A percentile compares a stretch with the other conserved stretches of the same genome.
phyloP scores from a whole-genome alignment of 2,797 vertebrate species.

The Gastrophryne carolinensis region DNA sequence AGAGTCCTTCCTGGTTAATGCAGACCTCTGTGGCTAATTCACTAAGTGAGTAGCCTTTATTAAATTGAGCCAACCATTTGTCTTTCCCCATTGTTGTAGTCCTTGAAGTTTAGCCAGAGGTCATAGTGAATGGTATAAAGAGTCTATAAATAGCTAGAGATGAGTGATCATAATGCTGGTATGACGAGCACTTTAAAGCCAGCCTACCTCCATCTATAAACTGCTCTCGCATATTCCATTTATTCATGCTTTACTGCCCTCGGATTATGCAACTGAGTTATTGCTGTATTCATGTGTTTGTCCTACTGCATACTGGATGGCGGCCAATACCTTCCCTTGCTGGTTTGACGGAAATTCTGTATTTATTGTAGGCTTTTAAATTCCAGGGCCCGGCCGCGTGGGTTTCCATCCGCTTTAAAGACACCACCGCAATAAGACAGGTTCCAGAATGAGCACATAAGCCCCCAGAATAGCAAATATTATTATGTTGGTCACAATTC shows the following conservation, averaged over 20 bases:
- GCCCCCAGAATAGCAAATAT: too few relatives aligned
- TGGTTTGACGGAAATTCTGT: too few relatives aligned
- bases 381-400: too few relatives aligned
- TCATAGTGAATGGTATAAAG: conserved; percentile 54
- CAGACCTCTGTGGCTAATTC: conserved; percentile 72
- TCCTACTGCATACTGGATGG: too few relatives aligned
- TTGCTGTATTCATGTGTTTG: neutral
- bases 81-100: conserved; percentile 57
- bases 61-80: conserved; percentile 73
- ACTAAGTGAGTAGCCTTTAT: conserved; percentile 77
- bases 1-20: conserved; percentile 63
- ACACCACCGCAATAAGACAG: too few relatives aligned
- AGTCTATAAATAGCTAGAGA: conserved; percentile 32
- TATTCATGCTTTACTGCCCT: neutral
- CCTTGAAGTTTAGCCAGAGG: conserved; percentile 66
- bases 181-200: neutral
- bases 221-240: neutral
- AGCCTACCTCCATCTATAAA: neutral
- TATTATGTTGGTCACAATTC: too few relatives aligned
- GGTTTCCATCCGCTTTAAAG: too few relatives aligned
- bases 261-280: too few relatives aligned
- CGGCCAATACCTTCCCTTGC: too few relatives aligned
- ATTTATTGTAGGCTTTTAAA: too few relatives aligned
- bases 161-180: neutral
- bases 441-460: too few relatives aligned